These are phyloP conservation scores for Luperina nickerlii DNA, from an alignment of 2,888 invertebrate species.

Conservation along the genomic window DNA sequence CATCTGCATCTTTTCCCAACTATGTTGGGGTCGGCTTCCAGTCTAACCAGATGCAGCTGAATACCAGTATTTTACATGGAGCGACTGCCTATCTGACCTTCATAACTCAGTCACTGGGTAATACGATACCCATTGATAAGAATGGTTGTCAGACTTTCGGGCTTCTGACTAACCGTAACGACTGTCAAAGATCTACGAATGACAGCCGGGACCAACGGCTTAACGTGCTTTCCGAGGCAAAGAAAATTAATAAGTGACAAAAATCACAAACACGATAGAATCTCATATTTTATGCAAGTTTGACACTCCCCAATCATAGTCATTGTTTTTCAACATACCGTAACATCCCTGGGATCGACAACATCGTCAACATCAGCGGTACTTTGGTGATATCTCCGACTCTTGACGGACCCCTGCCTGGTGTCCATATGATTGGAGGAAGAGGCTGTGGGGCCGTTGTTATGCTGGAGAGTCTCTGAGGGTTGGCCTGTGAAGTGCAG, in stretches of 20 bases:
- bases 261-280: background rate
- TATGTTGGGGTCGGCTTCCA: too few species aligned
- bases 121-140: too few species aligned
- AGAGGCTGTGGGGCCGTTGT: conserved; percentile 73
- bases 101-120: too few species aligned
- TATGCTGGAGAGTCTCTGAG: conserved; percentile 72
- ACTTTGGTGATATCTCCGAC: conserved; percentile 84
- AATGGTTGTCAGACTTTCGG: too few species aligned
- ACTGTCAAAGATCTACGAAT: too few species aligned
- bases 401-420: conserved; percentile 82
- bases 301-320: background rate
- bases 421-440: conserved; percentile 83
- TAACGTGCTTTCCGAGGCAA: background rate
- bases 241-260: background rate
- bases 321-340: conserved; percentile 73
- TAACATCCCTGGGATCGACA: conserved; percentile 84
- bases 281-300: conserved; percentile 17
- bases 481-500: conserved; percentile 78
- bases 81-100: too few species aligned
- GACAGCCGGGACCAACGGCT: too few species aligned
- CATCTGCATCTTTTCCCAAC: too few species aligned
- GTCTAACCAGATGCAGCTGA: too few species aligned
- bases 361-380: conserved; percentile 81
- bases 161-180: too few species aligned
- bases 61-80: too few species aligned